Percentiles rank a stretch among this genome's conserved stretches.
Conservation (phyloP, 2,888 invertebrate species). For the Drosophila kokeensis region DNA sequence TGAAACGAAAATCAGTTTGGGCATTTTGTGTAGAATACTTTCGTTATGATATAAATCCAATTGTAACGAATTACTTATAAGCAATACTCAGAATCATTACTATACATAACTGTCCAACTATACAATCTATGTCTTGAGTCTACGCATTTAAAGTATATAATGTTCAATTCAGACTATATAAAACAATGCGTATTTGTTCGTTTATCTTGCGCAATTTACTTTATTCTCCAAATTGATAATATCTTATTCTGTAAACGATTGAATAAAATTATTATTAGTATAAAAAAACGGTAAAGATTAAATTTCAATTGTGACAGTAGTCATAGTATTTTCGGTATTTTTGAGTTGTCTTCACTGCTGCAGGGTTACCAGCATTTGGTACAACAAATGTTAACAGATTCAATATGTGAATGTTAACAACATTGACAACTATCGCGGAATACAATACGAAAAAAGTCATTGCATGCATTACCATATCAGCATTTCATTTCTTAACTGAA, state of each 20-base stretch:
- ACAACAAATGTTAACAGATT: conserved; percentile 1
- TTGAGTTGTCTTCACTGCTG: not conserved
- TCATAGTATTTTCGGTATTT: conserved; percentile 13
- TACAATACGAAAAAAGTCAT: not conserved
- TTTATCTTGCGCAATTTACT: not conserved
- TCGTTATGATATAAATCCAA: conserved; percentile 42
- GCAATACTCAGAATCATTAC: conserved; percentile 58
- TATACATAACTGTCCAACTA: conserved; percentile 42
- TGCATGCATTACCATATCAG: not conserved
- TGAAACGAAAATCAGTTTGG: conserved; percentile 35
- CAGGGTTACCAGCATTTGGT: not conserved
- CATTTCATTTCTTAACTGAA: not conserved
- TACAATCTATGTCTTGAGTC: conserved; percentile 43
- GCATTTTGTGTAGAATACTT: conserved; percentile 14
- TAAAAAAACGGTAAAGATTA: conserved; percentile 2
- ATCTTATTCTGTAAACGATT: not conserved
- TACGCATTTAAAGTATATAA: conserved; percentile 49
- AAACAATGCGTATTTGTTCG: conserved; percentile 6
- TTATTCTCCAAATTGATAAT: conserved; percentile 20
- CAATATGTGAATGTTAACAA: not conserved
- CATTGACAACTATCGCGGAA: not conserved
- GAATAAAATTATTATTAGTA: conserved; percentile 6
- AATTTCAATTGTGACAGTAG: not conserved
- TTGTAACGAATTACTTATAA: conserved; percentile 56
- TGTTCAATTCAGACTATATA: conserved; percentile 24